These are phyloP conservation scores for Carterocephalus palaemon DNA, from an alignment of 2,888 invertebrate genomes.

Conservation along the genomic window DNA sequence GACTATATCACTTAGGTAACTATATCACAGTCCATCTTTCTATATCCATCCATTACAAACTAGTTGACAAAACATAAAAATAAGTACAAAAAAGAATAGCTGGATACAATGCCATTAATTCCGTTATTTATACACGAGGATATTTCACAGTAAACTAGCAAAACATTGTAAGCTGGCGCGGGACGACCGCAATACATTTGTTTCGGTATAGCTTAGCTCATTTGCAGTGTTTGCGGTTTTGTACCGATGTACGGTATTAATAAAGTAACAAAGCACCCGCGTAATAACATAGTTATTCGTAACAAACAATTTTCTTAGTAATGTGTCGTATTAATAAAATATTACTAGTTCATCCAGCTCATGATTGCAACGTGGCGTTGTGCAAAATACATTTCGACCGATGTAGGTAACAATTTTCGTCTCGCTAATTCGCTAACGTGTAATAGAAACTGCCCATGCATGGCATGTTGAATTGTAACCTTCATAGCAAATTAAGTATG, in stretches of 20 bases:
- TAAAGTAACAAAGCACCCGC: conserved; percentile 5
- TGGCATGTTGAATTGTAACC: too few species aligned
- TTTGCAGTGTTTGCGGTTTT: conserved; percentile 19
- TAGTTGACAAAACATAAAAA: too few species aligned
- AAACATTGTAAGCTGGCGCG: conserved; percentile 20
- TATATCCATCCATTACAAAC: neutral
- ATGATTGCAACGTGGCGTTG: too few species aligned
- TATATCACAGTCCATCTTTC: neutral
- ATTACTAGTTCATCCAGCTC: too few species aligned
- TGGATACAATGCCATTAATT: neutral
- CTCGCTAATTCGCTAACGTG: too few species aligned
- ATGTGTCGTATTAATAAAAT: too few species aligned
- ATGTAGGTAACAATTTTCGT: too few species aligned
- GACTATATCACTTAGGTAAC: too few species aligned
- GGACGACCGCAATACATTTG: conserved; percentile 19
- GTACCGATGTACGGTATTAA: conserved; percentile 13
- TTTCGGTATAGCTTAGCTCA: conserved; percentile 22
- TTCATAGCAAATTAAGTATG: too few species aligned
- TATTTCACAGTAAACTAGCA: conserved; percentile 18
- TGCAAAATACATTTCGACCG: too few species aligned
- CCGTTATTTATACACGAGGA: conserved; percentile 6
- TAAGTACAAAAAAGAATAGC: neutral
- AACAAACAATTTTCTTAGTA: neutral
- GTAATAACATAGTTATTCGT: neutral
- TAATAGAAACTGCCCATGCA: too few species aligned